phyloP scores from a whole-genome alignment of 2,113 vertebrate genomes.

The Neodontobutis hainanensis region DNA sequence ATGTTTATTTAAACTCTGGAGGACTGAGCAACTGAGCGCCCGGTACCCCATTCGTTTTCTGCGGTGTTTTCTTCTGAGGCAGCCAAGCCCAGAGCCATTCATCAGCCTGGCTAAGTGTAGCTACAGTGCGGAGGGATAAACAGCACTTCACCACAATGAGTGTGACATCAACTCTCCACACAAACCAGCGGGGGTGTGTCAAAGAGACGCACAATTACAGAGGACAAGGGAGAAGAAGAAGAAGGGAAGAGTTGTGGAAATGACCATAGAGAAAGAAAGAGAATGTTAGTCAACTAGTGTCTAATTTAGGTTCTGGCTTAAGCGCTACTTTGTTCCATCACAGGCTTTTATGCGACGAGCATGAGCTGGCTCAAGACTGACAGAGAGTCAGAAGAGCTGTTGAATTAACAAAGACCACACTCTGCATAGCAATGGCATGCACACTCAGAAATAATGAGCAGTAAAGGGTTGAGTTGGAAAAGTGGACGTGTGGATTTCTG shows the following conservation, averaged over 20 bases:
- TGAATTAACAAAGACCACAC: conserved; percentile 42
- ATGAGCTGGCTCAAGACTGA: conserved; percentile 35
- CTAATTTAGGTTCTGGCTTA: conserved; percentile 61
- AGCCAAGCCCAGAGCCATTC: conserved; percentile 52
- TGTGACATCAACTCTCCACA: conserved; percentile 56
- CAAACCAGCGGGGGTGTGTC: conserved; percentile 77
- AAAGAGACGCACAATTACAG: conserved; percentile 75
- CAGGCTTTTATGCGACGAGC: conserved; percentile 37
- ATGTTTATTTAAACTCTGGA: conserved; percentile 74
- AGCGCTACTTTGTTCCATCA: conserved; percentile 44
- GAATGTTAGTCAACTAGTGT: conserved; percentile 51
- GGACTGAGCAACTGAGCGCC: conserved; percentile 32
- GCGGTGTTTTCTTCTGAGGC: conserved; percentile 51
- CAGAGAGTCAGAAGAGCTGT: conserved; percentile 25
- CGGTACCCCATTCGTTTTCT: conserved; percentile 44
- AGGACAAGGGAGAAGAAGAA: conserved; percentile 21
- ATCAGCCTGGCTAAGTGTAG: conserved; percentile 57
- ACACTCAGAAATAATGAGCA: conserved; percentile 13
- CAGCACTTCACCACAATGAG: conserved; percentile 62
- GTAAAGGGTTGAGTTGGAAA: not conserved
- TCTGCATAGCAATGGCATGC: not conserved
- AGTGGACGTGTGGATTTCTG: not conserved
- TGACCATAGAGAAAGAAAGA: not conserved
- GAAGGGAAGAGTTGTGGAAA: conserved; percentile 47
- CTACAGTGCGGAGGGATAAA: conserved; percentile 35